phyloP scores from a whole-genome alignment of 2,888 invertebrate genomes.

The Myopa tessellatipennis region DNA sequence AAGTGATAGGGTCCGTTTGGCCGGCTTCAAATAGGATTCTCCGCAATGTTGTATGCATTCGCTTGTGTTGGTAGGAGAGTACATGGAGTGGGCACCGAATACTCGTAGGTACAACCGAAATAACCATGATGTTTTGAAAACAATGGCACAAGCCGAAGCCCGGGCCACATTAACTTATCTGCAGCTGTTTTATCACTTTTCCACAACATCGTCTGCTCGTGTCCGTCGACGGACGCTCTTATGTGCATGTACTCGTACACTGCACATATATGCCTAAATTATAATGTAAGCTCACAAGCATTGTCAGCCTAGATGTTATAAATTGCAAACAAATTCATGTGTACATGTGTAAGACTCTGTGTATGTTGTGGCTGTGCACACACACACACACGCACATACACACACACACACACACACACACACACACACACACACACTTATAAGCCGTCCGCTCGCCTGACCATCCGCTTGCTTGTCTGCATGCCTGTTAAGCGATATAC shows the following conservation, averaged over 20 bases:
- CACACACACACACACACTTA: too few relatives aligned
- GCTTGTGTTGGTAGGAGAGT: too few relatives aligned
- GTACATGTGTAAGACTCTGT: conserved; percentile 4
- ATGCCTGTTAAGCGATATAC: conserved; percentile 24
- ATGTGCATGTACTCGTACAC: background rate
- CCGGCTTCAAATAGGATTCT: too few relatives aligned
- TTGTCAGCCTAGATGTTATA: conserved; percentile 26
- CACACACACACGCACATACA: too few relatives aligned
- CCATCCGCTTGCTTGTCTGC: conserved; percentile 23
- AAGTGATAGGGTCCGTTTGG: too few relatives aligned
- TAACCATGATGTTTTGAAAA: conserved; percentile 21
- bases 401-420: too few relatives aligned
- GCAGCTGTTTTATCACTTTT: conserved; percentile 1
- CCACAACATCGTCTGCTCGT: conserved; percentile 21
- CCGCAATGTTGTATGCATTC: too few relatives aligned
- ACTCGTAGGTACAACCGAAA: background rate
- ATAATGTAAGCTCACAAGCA: conserved; percentile 18
- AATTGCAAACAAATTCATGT: conserved; percentile 30
- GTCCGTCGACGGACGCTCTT: background rate
- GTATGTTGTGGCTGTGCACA: conserved; percentile 26
- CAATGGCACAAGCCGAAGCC: conserved; percentile 30
- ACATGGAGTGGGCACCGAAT: too few relatives aligned
- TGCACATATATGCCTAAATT: too few relatives aligned
- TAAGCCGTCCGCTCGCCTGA: background rate
- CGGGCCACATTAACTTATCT: conserved; percentile 2